Percentiles rank a stretch among this genome's conserved stretches.
Evolutionary conservation across 1,140 invertebrate species (phyloP).

Genomic region (Rhizoglyphus robini): DNA sequence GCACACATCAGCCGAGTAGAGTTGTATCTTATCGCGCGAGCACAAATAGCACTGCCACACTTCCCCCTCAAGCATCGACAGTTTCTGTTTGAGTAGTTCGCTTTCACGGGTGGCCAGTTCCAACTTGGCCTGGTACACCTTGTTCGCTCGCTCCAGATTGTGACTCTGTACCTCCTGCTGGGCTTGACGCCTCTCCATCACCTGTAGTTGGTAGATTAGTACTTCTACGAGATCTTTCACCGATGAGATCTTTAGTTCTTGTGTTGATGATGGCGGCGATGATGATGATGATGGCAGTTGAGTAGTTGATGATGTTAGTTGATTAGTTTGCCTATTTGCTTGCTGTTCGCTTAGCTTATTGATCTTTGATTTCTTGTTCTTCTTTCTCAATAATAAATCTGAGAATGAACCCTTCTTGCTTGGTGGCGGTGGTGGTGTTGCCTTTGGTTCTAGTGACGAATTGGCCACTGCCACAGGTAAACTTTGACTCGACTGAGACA

Average conservation of each 20-base stretch:
- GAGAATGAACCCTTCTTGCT: neutral
- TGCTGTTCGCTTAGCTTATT: neutral
- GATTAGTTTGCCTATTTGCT: neutral
- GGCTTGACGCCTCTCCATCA: neutral
- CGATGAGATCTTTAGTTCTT: neutral
- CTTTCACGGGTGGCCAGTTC: neutral
- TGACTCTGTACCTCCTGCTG: neutral
- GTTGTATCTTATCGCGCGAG: neutral
- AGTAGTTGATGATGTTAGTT: neutral
- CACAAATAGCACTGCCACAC: neutral
- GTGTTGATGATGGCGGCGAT: too few relatives aligned
- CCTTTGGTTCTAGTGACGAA: neutral
- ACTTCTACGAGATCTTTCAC: neutral
- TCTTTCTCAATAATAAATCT: neutral
- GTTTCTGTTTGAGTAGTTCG: neutral
- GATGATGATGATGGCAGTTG: too few relatives aligned
- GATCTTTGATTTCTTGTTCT: neutral
- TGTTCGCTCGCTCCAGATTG: neutral
- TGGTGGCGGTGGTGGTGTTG: neutral
- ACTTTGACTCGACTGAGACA: neutral
- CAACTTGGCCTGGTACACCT: neutral
- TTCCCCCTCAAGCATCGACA: neutral
- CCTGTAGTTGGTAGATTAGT: constrained; percentile 4
- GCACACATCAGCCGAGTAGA: neutral
- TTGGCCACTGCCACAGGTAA: too few relatives aligned